Base-by-base conservation (phyloP, 2,113 vertebrate genomes). In the Cinclus cinclus region DNA sequence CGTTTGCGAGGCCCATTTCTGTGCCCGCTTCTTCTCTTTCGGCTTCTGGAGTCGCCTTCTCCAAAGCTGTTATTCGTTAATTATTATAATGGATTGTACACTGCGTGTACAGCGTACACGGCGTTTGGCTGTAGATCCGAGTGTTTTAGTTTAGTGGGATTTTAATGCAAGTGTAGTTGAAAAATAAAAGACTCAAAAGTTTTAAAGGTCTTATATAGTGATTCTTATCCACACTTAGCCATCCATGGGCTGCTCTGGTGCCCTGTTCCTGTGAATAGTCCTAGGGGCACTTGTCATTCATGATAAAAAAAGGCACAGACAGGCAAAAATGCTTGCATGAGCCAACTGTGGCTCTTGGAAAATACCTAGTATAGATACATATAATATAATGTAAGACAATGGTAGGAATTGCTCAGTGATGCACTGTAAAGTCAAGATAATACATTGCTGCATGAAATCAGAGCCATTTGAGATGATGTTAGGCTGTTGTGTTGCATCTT, bases 101-200 rank as follows among this genome's bases (percentile, higher is more conserved):
- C 10, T 15, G 2, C 15, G 39, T 13, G 24, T 60, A 2, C 13
- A 35, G 2, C 33, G 7, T 41, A 8, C 7, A 2, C 13, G 24
- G 39, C 0, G 0, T 53, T 67, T 52, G 62, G 14, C 10, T 73
- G 41, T 47, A 28, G 44, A 44, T 41, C 39, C 27, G 2, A 13
- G 31, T 33, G 59, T 59, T 56, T 31, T 10, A 3, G 37, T 44
- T 79, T 49, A 27, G 23, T 52, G 49, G 41, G 65, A 24, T 44
- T 75, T 86, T 81, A 39, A 4, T 30, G 60, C 35, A 42, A 50
- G 30, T 8, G 3, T 35, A 30, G 39, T 19, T 74, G 42, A 53
- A 63, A 87, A 83, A 65, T 33, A 15, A n/a, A 77, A 58, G 18
- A 13, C 31, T 76, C 6, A 2, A 11, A 81, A 82, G 33, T 47